These are phyloP conservation scores for Hydrozoanthus gracilis DNA, from an alignment of 92 coral and sea anemone species.

Conservation along the genomic window DNA sequence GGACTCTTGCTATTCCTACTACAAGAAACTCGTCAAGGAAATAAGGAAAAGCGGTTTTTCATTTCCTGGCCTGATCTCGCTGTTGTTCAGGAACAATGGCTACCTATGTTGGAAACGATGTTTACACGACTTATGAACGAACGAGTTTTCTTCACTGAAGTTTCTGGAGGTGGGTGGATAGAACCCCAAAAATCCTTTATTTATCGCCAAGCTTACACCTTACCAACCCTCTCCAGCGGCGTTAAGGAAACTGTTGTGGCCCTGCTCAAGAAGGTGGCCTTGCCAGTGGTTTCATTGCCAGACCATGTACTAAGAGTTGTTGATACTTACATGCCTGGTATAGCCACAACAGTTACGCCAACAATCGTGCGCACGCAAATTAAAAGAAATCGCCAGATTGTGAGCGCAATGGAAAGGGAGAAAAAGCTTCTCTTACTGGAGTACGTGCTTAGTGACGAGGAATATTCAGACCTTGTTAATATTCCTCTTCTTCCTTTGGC, in stretches of 20 bases:
- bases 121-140: constrained; percentile 13
- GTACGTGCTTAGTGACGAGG: constrained; percentile 46
- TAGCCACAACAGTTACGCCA: background rate
- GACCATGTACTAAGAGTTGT: constrained; percentile 49
- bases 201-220: constrained; percentile 44
- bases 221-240: background rate
- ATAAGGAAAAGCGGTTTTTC: background rate
- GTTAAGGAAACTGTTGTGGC: constrained; percentile 13
- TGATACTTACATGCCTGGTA: constrained; percentile 17
- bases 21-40: background rate
- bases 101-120: constrained; percentile 32
- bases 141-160: constrained; percentile 30
- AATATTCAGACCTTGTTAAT: constrained; percentile 14
- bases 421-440: constrained; percentile 47
- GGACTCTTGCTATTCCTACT: background rate
- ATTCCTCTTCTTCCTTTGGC: constrained; percentile 64
- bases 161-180: constrained; percentile 44
- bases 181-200: constrained; percentile 15
- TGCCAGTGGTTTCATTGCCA: constrained; percentile 27
- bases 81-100: constrained; percentile 50
- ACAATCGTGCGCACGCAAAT: background rate
- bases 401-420: constrained; percentile 18
- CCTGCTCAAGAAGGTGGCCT: constrained; percentile 14
- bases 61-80: constrained; percentile 19
- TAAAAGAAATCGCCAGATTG: background rate